Conservation (phyloP, 2,113 vertebrate genomes). For the Macrotus californicus region DNA sequence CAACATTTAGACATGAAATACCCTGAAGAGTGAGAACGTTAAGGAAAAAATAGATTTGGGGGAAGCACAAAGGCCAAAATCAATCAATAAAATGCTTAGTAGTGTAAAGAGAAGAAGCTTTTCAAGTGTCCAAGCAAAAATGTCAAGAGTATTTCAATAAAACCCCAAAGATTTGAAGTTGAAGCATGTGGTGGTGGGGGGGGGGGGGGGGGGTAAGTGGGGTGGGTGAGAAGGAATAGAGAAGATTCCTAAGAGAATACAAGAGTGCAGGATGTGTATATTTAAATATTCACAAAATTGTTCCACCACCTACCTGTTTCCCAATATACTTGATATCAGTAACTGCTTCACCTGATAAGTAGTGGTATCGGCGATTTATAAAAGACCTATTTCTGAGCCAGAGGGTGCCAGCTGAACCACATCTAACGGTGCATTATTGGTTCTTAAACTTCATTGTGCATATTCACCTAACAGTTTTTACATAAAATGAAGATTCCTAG, state of each 20-base stretch:
- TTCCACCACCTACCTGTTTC: not conserved
- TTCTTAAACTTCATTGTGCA: not conserved
- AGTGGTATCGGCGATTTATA: rapidly evolving
- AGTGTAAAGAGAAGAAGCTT: conserved; percentile 77
- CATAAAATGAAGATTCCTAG: not conserved
- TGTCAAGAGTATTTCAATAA: conserved; percentile 78
- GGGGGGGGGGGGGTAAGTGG: too few relatives aligned
- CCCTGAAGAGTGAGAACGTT: conserved; percentile 49
- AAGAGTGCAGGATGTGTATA: not conserved
- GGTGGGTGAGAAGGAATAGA: not conserved
- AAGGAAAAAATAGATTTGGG: conserved; percentile 65
- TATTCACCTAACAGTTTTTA: not conserved
- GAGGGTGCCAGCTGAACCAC: not conserved
- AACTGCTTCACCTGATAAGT: not conserved
- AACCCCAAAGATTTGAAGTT: conserved; percentile 67
- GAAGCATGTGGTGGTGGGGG: not conserved
- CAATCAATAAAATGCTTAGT: conserved; percentile 76
- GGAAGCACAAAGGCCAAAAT: conserved; percentile 71
- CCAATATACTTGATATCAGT: not conserved
- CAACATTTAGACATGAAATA: conserved; percentile 69
- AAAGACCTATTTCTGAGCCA: not conserved
- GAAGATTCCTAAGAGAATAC: not conserved
- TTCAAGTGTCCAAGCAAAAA: conserved; percentile 75
- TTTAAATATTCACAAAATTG: not conserved
- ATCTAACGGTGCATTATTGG: rapidly evolving